Base-by-base conservation (phyloP, 1,140 invertebrate species). In the Drosophila funebris region DNA sequence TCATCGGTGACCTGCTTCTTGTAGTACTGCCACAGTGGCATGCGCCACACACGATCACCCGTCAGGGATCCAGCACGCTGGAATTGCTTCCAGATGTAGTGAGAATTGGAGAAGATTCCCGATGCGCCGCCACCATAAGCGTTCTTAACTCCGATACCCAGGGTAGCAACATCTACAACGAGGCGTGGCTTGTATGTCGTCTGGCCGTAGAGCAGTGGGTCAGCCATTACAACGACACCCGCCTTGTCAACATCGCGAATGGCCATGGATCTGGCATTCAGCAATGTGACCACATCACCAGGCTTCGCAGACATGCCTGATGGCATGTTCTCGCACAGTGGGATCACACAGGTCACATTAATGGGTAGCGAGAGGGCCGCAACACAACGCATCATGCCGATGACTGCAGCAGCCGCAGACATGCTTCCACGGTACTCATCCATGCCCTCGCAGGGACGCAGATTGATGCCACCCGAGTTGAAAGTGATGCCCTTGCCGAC, bases 221-320 rank as follows among this genome's bases (percentile, higher is more conserved):
- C 97, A 6, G 96, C 96, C 13, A 99, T 93, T 54, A 98, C 95
- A 1, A 98, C 93, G 31, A 97, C 93, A 0, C 97, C 97, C 90
- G 98, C 97, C 41, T 96, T 96, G 92, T 98, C 97, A 9, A 97
- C 97, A 82, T 98, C 97, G 74, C 97, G 96, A 3, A 98, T 93
- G 31, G 96, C 95, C 82, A 98, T 96, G 2, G 95, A 95, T 90
- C 97, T 97, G 9, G 96, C 96, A 90, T 97, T 97, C 92, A 95
- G 95, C 18, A 96, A 95, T n/a, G 92, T 93, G 0, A 98, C 94
- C 0, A 98, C 94, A 91, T 98, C 97, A 13, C 97, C 97, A 6
- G 97, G 97, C 91, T 97, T 97, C 0, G 94, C 96, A 0, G 97
- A 97, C 73, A 91, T 93, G 18, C 97, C 96, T 43, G 96, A 96